Evolutionary conservation across 2,888 invertebrate genomes (phyloP).

Genomic region (Drepana falcataria): DNA sequence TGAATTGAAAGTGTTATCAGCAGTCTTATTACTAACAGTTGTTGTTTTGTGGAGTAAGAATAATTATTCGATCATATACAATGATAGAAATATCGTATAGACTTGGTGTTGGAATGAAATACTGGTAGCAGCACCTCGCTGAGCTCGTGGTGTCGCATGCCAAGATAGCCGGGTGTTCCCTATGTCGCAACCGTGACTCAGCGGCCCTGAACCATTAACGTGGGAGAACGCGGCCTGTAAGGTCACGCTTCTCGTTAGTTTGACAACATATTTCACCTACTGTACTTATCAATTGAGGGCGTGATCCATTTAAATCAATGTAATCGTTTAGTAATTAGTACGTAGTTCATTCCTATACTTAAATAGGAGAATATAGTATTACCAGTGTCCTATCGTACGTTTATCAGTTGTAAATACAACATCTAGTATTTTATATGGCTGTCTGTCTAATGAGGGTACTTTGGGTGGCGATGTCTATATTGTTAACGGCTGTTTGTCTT

Average conservation of each 20-base stretch:
- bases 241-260: slow-evolving; percentile 33
- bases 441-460: no score
- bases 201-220: slow-evolving; percentile 60
- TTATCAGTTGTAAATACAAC: not conserved
- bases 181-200: slow-evolving; percentile 56
- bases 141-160: slow-evolving; percentile 43
- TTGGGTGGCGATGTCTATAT: no score
- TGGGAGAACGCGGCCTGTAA: slow-evolving; percentile 43
- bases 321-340: slow-evolving; percentile 4
- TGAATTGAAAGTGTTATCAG: not conserved
- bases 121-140: slow-evolving; percentile 30
- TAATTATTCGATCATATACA: slow-evolving; percentile 8
- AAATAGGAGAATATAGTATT: no score
- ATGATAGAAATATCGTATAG: not conserved
- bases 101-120: slow-evolving; percentile 22
- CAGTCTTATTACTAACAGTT: not conserved
- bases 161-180: slow-evolving; percentile 66
- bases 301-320: slow-evolving; percentile 8
- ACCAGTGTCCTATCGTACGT: no score
- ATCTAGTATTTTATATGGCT: no score
- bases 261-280: slow-evolving; percentile 15
- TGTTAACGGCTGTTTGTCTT: no score
- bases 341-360: slow-evolving; percentile 1
- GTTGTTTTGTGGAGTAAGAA: slow-evolving; percentile 1
- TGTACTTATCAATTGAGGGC: slow-evolving; percentile 19